Percentiles rank a stretch among this genome's conserved stretches.
Conservation (phyloP, 2,113 vertebrate species). For the Cathartes aura region DNA sequence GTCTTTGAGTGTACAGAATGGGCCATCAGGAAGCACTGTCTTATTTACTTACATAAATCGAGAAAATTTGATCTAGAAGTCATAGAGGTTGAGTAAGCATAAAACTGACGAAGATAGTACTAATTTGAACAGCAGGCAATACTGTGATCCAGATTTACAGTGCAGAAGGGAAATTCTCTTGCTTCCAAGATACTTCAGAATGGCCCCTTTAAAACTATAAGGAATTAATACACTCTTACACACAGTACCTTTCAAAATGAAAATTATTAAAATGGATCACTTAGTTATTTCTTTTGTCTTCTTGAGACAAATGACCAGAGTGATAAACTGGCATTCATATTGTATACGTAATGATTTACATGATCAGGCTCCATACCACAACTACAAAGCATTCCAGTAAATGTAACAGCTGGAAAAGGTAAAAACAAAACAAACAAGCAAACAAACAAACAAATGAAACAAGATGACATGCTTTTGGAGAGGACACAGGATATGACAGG, state of each 20-base stretch:
- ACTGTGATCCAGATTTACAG: background rate
- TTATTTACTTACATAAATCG: background rate
- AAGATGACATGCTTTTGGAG: background rate
- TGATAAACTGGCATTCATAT: background rate
- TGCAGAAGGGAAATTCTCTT: background rate
- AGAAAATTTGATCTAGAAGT: background rate
- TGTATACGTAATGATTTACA: background rate
- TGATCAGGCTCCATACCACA: background rate
- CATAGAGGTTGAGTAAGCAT: background rate
- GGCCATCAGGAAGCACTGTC: background rate
- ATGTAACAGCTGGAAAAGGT: background rate
- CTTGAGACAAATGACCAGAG: background rate
- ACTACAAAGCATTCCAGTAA: background rate
- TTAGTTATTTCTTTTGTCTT: background rate
- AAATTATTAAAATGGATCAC: background rate
- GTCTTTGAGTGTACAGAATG: background rate
- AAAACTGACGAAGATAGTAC: background rate
- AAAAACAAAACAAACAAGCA: background rate
- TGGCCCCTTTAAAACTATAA: background rate
- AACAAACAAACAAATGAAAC: background rate
- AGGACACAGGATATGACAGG: background rate
- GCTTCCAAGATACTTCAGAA: background rate
- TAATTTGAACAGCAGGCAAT: background rate
- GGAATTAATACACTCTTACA: background rate
- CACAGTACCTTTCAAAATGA: background rate